phyloP scores from a whole-genome alignment of 2,113 vertebrate genomes.

The Plotosus lineatus region DNA sequence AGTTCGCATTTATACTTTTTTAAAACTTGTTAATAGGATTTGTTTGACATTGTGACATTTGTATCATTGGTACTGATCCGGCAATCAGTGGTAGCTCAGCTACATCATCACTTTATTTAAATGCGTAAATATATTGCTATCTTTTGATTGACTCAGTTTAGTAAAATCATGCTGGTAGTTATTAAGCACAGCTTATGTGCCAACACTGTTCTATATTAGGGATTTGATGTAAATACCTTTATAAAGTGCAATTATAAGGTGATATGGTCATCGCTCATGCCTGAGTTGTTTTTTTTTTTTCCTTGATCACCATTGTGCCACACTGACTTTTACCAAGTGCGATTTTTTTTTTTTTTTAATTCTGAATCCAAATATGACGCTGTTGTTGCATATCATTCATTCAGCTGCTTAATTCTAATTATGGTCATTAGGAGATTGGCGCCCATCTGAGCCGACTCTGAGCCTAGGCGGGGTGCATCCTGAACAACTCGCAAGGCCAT shows the following conservation, averaged over 20 bases:
- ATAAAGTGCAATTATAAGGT: slow-evolving; percentile 70
- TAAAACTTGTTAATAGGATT: not conserved
- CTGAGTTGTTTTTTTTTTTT: slow-evolving; percentile 45
- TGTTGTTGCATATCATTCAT: slow-evolving; percentile 40
- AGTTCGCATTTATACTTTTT: slow-evolving; percentile 4
- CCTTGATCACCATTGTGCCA: slow-evolving; percentile 67
- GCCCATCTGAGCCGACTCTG: too few relatives aligned
- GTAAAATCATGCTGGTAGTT: slow-evolving; percentile 59
- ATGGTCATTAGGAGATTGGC: too few relatives aligned
- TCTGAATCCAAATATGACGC: slow-evolving; percentile 55
- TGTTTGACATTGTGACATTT: not conserved
- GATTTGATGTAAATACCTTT: slow-evolving; percentile 60
- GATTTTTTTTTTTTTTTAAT: slow-evolving; percentile 46
- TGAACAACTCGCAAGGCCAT: too few relatives aligned
- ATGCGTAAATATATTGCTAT: slow-evolving; percentile 47
- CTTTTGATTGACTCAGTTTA: slow-evolving; percentile 49
- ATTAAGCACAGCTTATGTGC: slow-evolving; percentile 52
- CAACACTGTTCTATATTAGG: slow-evolving; percentile 44
- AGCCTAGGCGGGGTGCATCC: too few relatives aligned
- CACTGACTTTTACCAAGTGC: slow-evolving; percentile 61
- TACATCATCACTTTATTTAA: slow-evolving; percentile 54
- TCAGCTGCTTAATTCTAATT: too few relatives aligned
- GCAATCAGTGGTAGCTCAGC: slow-evolving; percentile 71
- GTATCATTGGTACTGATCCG: slow-evolving; percentile 1
- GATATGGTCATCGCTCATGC: slow-evolving; percentile 48